Percentiles rank a stretch among this genome's conserved stretches.
phyloP scores from a whole-genome alignment of 2,888 invertebrate genomes.

The Pilophorus perplexus region DNA sequence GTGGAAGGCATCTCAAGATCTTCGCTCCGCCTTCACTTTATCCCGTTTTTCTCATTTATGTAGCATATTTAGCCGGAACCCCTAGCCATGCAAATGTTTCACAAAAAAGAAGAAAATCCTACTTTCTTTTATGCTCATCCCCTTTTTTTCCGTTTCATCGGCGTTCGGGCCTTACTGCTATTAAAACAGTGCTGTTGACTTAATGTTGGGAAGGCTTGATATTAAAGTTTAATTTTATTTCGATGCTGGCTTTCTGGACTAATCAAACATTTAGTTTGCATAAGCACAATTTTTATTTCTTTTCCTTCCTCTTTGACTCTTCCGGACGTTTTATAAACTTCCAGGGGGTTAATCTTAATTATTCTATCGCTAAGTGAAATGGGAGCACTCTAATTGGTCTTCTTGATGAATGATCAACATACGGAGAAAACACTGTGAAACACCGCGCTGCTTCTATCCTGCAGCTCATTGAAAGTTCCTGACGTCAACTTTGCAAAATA shows the following conservation, averaged over 20 bases:
- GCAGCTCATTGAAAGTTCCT: too few species aligned
- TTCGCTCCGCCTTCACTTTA: neutral
- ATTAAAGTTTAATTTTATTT: conserved; percentile 39
- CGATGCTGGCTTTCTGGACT: conserved; percentile 28
- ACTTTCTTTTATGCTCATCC: conserved; percentile 12
- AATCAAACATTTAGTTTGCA: conserved; percentile 37
- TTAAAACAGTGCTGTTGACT: conserved; percentile 29
- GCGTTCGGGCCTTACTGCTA: conserved; percentile 16
- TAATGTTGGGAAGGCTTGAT: conserved; percentile 28
- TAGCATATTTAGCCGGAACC: conserved; percentile 32
- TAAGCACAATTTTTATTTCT: conserved; percentile 32
- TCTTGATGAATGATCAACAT: too few species aligned
- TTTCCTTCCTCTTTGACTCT: neutral
- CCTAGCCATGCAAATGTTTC: conserved; percentile 38
- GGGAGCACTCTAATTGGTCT: too few species aligned
- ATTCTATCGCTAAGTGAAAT: too few species aligned
- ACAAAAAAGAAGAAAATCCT: conserved; percentile 12
- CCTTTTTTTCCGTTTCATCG: conserved; percentile 22
- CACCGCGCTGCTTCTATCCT: too few species aligned
- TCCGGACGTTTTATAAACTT: too few species aligned
- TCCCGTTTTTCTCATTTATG: conserved; percentile 36
- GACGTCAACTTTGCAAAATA: too few species aligned
- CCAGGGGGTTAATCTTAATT: too few species aligned
- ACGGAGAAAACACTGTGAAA: too few species aligned
- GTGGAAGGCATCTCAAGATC: conserved; percentile 18